Evolutionary conservation across 2,888 invertebrate species (phyloP).

Genomic region (Netelia virgata): DNA sequence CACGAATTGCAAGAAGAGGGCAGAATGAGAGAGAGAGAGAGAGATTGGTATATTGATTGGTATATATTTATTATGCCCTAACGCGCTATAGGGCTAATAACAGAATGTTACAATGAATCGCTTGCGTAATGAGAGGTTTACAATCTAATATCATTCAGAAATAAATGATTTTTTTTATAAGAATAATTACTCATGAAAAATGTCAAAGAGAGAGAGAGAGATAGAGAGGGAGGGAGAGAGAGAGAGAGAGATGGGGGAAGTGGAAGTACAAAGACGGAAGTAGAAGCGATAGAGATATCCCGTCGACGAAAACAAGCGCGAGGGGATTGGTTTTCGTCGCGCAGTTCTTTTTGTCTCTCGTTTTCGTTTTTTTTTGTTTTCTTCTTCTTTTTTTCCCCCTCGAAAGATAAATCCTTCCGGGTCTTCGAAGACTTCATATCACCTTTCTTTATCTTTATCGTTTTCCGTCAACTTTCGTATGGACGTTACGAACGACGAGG

Average conservation of each 20-base stretch:
- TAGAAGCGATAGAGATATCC: conserved; percentile 20
- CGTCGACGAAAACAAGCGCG: conserved; percentile 50
- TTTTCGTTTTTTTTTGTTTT: too few relatives aligned
- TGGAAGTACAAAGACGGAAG: conserved; percentile 9
- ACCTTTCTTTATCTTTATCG: conserved; percentile 29
- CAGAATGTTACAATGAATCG: too few relatives aligned
- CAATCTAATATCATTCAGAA: too few relatives aligned
- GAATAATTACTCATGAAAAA: too few relatives aligned
- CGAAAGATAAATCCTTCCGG: conserved; percentile 21
- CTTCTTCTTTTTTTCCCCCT: too few relatives aligned
- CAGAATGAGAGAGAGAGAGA: conserved; percentile 41
- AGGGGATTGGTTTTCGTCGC: conserved; percentile 13
- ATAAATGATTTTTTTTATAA: too few relatives aligned
- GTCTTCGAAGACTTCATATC: conserved; percentile 21
- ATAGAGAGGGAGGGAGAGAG: conserved; percentile 51
- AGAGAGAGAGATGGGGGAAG: conserved; percentile 36
- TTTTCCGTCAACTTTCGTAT: conserved; percentile 15
- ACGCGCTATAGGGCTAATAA: too few relatives aligned
- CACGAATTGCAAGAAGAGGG: conserved; percentile 29
- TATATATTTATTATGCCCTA: too few relatives aligned
- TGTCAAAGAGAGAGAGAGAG: too few relatives aligned
- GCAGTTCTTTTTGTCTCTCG: too few relatives aligned
- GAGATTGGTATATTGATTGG: too few relatives aligned
- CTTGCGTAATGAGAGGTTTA: too few relatives aligned
- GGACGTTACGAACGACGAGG: not conserved